Percentiles rank a stretch among this genome's conserved stretches.
Evolutionary conservation across 2,888 invertebrate genomes (phyloP).

Genomic region (Lochmaea crataegi): DNA sequence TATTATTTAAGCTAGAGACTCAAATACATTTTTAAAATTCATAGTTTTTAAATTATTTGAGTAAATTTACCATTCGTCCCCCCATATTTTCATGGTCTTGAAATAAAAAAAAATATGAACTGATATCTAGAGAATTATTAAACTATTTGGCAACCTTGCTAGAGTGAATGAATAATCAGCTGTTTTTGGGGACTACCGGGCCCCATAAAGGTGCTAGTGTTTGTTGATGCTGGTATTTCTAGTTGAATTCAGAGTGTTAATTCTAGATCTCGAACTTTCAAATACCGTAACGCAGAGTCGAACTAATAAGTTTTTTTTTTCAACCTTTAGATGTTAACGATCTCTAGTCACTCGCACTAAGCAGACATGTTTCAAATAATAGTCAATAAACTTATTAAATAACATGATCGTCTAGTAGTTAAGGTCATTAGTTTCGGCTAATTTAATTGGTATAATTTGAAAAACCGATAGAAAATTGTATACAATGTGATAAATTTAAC

Average conservation of each 20-base stretch:
- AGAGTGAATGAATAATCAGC: conserved; percentile 18
- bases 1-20: too few species aligned
- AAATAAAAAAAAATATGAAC: too few species aligned
- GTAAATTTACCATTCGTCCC: too few species aligned
- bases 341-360: not conserved
- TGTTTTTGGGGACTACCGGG: conserved; percentile 24
- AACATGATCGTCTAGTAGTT: not conserved
- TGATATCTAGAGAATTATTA: not conserved
- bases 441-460: not conserved
- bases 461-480: not conserved
- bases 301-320: not conserved
- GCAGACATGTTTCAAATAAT: not conserved
- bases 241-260: conserved; percentile 4
- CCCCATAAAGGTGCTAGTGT: conserved; percentile 25
- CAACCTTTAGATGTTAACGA: not conserved
- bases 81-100: too few species aligned
- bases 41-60: too few species aligned
- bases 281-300: conserved; percentile 21
- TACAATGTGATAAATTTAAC: too few species aligned
- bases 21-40: too few species aligned
- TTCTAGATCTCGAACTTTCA: conserved; percentile 19
- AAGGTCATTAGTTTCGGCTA: not conserved
- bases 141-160: not conserved
- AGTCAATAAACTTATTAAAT: not conserved
- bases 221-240: not conserved